phyloP scores from a whole-genome alignment of 2,797 vertebrate genomes.

The Enteromius viviparus region DNA sequence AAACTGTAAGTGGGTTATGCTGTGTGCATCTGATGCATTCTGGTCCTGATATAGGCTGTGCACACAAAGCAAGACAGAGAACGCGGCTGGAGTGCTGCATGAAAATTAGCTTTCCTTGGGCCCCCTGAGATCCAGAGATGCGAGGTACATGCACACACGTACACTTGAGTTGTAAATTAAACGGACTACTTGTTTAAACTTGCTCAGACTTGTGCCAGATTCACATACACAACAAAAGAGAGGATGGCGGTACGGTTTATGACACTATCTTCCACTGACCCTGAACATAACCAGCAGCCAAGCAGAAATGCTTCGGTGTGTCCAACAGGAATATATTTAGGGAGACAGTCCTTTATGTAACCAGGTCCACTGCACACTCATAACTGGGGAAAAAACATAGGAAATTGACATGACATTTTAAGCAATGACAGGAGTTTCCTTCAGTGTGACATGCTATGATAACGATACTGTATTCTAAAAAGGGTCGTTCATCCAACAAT shows the following conservation, averaged over 20 bases:
- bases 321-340: slow-evolving; percentile 19
- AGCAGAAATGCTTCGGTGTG: not conserved
- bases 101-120: slow-evolving; percentile 14
- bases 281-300: not conserved
- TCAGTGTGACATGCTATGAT: not conserved
- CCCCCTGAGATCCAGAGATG: not conserved
- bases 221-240: not conserved
- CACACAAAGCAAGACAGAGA: slow-evolving; percentile 20
- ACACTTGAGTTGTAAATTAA: slow-evolving; percentile 31
- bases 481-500: not conserved
- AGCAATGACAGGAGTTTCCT: not conserved
- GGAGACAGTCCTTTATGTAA: slow-evolving; percentile 10
- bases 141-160: slow-evolving; percentile 8
- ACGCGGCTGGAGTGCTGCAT: slow-evolving; percentile 14
- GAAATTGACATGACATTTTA: not conserved
- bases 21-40: slow-evolving; percentile 26
- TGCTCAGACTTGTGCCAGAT: slow-evolving; percentile 20
- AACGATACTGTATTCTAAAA: not conserved
- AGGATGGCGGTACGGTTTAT: not conserved
- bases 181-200: slow-evolving; percentile 5
- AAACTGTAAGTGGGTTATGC: slow-evolving; percentile 25
- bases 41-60: slow-evolving; percentile 5
- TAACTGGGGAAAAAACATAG: not conserved
- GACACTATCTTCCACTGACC: not conserved
- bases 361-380: not conserved